phyloP scores from a whole-genome alignment of 2,113 vertebrate genomes.

The Oplegnathus fasciatus region DNA sequence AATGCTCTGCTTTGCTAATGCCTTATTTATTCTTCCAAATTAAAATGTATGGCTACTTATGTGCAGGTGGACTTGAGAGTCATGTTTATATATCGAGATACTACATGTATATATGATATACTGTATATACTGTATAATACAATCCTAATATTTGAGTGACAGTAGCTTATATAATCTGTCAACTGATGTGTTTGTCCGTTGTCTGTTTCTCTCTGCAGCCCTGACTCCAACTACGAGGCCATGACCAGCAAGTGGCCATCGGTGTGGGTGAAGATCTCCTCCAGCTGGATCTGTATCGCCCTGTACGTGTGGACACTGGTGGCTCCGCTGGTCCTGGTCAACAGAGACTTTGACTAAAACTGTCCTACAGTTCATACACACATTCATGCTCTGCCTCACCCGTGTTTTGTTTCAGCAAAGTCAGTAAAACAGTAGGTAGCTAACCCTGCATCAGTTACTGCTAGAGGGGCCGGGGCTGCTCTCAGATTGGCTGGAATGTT shows the following conservation, averaged over 20 bases:
- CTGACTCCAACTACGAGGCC: slow-evolving; percentile 88
- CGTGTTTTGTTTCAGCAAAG: slow-evolving; percentile 25
- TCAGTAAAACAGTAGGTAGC: slow-evolving; percentile 25
- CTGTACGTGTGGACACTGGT: slow-evolving; percentile 98
- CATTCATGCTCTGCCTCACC: slow-evolving; percentile 1
- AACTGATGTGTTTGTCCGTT: not conserved
- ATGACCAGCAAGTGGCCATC: slow-evolving; percentile 98
- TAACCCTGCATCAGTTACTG: not conserved
- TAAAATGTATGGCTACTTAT: not conserved
- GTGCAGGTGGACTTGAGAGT: too few species aligned
- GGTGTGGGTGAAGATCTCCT: slow-evolving; percentile 99
- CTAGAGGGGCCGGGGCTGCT: not conserved
- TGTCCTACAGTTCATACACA: not conserved
- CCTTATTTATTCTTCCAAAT: not conserved
- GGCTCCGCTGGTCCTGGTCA: slow-evolving; percentile 95
- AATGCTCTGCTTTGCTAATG: not conserved
- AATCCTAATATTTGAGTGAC: too few species aligned
- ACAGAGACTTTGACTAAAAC: slow-evolving; percentile 95
- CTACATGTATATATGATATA: too few species aligned
- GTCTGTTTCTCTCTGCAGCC: slow-evolving; percentile 72
- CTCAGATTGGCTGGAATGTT: not conserved
- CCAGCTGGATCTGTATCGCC: slow-evolving; percentile 96
- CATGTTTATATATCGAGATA: too few species aligned
- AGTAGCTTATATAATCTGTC: too few species aligned
- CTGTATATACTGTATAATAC: too few species aligned